A percentile compares a stretch with the other conserved stretches of the same genome.
Conservation (phyloP, 2,888 invertebrate species). For the Diachrysia chrysitis region DNA sequence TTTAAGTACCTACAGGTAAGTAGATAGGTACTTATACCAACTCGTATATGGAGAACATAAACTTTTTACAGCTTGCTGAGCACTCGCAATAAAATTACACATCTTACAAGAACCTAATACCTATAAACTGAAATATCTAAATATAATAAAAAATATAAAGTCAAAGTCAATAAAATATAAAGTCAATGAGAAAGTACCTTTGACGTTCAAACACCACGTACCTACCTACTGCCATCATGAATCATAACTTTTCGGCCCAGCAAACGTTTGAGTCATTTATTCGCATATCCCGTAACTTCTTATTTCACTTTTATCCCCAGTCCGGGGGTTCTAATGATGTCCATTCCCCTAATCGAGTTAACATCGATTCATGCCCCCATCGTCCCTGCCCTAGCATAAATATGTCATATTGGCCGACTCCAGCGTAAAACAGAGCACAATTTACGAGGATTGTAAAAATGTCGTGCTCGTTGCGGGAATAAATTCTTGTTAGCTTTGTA, state of each 20-base stretch:
- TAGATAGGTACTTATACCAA: too few species aligned
- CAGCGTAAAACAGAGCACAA: slow-evolving; percentile 24
- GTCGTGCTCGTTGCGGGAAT: slow-evolving; percentile 35
- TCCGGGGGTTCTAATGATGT: slow-evolving; percentile 49
- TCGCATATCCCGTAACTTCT: slow-evolving; percentile 16
- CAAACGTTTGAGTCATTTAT: slow-evolving; percentile 16
- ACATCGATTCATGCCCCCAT: slow-evolving; percentile 60
- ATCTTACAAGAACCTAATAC: background rate
- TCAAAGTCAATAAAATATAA: background rate
- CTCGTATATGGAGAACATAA: background rate
- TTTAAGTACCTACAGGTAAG: background rate
- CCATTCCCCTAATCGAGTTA: slow-evolving; percentile 65
- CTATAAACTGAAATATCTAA: too few species aligned
- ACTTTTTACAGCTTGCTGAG: background rate
- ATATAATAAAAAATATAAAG: background rate
- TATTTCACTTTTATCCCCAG: slow-evolving; percentile 27
- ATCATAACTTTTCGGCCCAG: background rate
- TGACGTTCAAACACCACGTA: background rate
- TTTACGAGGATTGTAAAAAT: slow-evolving; percentile 55
- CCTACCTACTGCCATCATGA: background rate
- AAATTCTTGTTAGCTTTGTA: slow-evolving; percentile 42
- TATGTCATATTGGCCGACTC: slow-evolving; percentile 38
- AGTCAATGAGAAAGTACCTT: background rate
- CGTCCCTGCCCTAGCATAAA: slow-evolving; percentile 47
- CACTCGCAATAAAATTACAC: background rate